Evolutionary conservation across 2,797 vertebrate genomes (phyloP).

Genomic region (Arctocebus calabarensis): DNA sequence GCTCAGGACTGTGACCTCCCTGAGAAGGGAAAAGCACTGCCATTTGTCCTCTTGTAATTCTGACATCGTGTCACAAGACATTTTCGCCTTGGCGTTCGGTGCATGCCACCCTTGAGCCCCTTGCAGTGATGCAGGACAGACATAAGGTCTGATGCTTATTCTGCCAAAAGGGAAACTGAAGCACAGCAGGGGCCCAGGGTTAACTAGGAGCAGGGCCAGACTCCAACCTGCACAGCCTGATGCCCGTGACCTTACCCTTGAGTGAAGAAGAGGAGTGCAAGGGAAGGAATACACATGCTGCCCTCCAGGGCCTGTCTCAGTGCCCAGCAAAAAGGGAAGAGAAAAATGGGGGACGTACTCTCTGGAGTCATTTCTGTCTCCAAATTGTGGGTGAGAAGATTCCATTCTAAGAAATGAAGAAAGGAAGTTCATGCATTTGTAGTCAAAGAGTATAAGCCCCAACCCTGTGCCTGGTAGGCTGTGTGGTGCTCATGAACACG

Average conservation of each 20-base stretch:
- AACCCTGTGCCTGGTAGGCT: not conserved
- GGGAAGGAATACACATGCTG: too few relatives aligned
- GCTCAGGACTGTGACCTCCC: not conserved
- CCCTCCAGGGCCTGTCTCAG: accelerated
- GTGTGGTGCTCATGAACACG: not conserved
- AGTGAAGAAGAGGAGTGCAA: too few relatives aligned
- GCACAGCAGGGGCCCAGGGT: not conserved
- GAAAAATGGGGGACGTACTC: not conserved
- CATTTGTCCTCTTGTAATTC: not conserved
- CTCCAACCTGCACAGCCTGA: not conserved
- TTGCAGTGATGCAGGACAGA: not conserved
- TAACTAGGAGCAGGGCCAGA: not conserved
- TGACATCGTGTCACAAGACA: not conserved
- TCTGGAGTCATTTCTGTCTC: not conserved
- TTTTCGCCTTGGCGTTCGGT: not conserved
- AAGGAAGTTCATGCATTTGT: not conserved
- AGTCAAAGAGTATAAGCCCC: not conserved
- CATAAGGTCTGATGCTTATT: not conserved
- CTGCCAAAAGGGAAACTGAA: not conserved
- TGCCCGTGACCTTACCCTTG: not conserved
- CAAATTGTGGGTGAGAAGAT: not conserved
- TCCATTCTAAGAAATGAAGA: not conserved
- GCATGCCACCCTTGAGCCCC: not conserved
- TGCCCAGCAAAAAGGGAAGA: not conserved
- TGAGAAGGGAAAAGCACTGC: too few relatives aligned